Percentiles rank a stretch among this genome's conserved stretches.
Conservation (phyloP, 1,140 invertebrate genomes). For the Lasaia peninsularis region DNA sequence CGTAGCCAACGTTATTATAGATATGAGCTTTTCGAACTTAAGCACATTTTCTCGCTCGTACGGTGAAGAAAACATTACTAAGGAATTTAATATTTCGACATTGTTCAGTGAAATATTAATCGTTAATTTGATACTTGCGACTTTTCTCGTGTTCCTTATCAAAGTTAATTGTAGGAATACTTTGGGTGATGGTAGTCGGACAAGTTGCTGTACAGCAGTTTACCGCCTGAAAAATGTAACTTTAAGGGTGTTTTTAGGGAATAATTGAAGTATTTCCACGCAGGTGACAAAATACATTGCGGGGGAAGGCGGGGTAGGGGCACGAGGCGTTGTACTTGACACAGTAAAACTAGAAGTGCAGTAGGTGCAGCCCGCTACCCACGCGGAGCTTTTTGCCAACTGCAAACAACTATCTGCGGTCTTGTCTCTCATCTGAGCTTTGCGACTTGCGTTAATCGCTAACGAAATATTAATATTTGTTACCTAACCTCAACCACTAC, state of each 20-base stretch:
- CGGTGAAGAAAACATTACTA: too few species aligned
- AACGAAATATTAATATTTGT: conserved; percentile 7
- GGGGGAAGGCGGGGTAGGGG: conserved; percentile 42
- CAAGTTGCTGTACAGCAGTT: too few species aligned
- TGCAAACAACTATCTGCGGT: conserved; percentile 44
- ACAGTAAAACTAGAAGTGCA: conserved; percentile 77
- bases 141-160: too few species aligned
- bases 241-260: neutral
- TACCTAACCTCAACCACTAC: neutral
- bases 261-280: conserved; percentile 25
- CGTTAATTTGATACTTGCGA: too few species aligned
- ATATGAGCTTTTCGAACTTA: too few species aligned
- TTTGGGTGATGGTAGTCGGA: too few species aligned
- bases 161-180: too few species aligned
- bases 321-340: conserved; percentile 74
- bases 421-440: conserved; percentile 35
- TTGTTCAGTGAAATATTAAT: too few species aligned
- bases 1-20: too few species aligned
- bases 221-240: too few species aligned
- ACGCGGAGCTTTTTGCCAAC: conserved; percentile 70
- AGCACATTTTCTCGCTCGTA: too few species aligned
- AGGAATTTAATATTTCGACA: too few species aligned
- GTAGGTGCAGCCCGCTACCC: conserved; percentile 68
- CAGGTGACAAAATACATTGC: conserved; percentile 55
- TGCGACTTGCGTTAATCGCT: conserved; percentile 22